Percentiles rank a stretch among this genome's conserved stretches.
These are phyloP conservation scores for Festucalex cinctus DNA, from an alignment of 2,113 vertebrate species.

Conservation along the genomic window DNA sequence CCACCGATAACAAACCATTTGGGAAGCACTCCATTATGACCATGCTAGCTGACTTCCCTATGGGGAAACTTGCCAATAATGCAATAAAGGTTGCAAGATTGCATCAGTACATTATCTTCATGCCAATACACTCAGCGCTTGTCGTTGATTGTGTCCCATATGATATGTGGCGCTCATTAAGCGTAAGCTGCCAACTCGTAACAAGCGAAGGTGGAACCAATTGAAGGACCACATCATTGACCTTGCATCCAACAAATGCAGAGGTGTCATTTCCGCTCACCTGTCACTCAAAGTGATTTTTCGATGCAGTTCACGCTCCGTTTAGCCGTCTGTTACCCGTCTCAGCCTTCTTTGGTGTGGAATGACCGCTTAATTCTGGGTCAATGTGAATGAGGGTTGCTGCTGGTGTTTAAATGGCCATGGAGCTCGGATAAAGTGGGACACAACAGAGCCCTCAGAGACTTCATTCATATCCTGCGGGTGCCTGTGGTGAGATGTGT, in stretches of 20 bases:
- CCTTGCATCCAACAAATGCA: constrained; percentile 58
- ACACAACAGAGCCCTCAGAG: not conserved
- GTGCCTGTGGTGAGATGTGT: not conserved
- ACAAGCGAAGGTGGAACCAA: not conserved
- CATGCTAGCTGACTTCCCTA: not conserved
- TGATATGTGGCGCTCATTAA: not conserved
- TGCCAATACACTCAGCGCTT: not conserved
- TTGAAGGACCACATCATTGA: constrained; percentile 43
- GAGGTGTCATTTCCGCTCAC: constrained; percentile 52
- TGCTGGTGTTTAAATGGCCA: constrained; percentile 30
- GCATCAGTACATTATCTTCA: not conserved
- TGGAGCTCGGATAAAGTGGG: not conserved
- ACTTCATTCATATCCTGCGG: not conserved
- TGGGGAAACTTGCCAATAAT: not conserved
- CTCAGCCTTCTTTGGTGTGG: constrained; percentile 3
- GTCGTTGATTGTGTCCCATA: not conserved
- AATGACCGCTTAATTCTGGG: constrained; percentile 40
- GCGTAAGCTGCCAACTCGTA: not conserved
- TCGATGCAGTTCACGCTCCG: not conserved
- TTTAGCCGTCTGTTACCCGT: not conserved
- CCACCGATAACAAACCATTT: not conserved
- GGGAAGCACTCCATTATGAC: not conserved
- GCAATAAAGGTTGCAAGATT: not conserved
- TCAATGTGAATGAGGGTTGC: constrained; percentile 57
- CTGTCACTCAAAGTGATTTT: not conserved